A percentile compares a stretch with the other conserved stretches of the same genome.
Evolutionary conservation across 1,140 invertebrate species (phyloP).

Genomic region (Phymorhynchus buccinoides): DNA sequence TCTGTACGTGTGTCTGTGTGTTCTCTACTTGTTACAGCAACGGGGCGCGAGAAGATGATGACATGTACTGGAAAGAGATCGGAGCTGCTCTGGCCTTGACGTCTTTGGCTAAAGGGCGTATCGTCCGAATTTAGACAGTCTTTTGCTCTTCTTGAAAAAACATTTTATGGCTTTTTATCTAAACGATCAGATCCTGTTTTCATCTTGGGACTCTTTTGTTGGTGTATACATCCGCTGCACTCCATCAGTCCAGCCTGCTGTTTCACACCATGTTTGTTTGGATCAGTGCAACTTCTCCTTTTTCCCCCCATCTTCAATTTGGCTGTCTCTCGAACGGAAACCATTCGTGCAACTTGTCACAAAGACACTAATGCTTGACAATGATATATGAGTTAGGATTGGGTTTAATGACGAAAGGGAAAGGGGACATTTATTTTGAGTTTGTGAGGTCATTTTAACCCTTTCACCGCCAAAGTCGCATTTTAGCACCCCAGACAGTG

Average conservation of each 20-base stretch:
- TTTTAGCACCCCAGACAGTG: too few species aligned
- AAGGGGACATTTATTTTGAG: too few species aligned
- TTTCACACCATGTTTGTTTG: not conserved
- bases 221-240: not conserved
- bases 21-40: not conserved
- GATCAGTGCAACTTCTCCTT: not conserved
- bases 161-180: too few species aligned
- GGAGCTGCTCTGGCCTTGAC: constrained; percentile 62
- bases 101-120: constrained; percentile 48
- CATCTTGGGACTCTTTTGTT: too few species aligned
- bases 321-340: not conserved
- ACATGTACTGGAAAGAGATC: constrained; percentile 65
- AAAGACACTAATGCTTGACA: not conserved
- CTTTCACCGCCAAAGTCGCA: too few species aligned
- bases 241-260: not conserved
- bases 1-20: too few species aligned
- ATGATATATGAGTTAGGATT: too few species aligned
- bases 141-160: too few species aligned
- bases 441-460: too few species aligned
- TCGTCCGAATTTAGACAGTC: constrained; percentile 15
- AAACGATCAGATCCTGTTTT: not conserved
- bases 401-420: too few species aligned
- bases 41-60: constrained; percentile 46
- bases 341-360: not conserved
- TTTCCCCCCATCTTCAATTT: too few species aligned